Conservation (phyloP, 2,113 vertebrate genomes). For the Limanda limanda region DNA sequence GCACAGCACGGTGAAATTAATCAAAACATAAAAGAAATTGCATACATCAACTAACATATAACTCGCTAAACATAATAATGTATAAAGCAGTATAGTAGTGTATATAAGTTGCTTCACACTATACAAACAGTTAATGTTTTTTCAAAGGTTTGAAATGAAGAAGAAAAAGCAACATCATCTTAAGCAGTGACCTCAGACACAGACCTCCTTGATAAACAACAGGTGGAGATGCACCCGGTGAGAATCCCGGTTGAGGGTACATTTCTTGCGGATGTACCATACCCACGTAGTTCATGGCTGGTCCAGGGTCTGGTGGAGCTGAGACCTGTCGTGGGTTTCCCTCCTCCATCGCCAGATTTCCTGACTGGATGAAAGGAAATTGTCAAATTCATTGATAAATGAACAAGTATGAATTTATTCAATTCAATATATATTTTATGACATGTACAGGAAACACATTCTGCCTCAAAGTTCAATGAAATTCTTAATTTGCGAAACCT, state of each 20-base stretch:
- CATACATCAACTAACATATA: no score
- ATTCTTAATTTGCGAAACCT: background rate
- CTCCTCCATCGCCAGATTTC: constrained; percentile 66
- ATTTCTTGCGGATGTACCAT: constrained; percentile 9
- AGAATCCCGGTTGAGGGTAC: background rate
- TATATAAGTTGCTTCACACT: no score
- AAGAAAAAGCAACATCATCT: no score
- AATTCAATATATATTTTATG: background rate
- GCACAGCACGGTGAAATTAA: background rate
- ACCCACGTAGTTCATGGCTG: constrained; percentile 42
- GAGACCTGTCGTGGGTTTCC: constrained; percentile 35
- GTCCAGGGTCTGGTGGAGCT: constrained; percentile 70
- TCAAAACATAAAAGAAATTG: no score
- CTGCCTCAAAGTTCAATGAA: background rate
- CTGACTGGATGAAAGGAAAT: background rate
- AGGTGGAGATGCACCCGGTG: constrained; percentile 15
- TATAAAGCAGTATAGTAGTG: no score
- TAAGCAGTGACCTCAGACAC: background rate
- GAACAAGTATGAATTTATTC: background rate
- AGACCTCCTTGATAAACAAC: constrained; percentile 57
- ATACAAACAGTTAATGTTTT: no score
- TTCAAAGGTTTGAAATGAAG: no score
- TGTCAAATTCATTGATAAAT: background rate
- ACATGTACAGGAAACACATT: background rate
- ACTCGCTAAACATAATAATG: no score